Evolutionary conservation across 2,888 invertebrate genomes (phyloP), one percentile per base, ranked within the genome.

Genomic region (Cataglyphis rosenhaueri): DNA sequence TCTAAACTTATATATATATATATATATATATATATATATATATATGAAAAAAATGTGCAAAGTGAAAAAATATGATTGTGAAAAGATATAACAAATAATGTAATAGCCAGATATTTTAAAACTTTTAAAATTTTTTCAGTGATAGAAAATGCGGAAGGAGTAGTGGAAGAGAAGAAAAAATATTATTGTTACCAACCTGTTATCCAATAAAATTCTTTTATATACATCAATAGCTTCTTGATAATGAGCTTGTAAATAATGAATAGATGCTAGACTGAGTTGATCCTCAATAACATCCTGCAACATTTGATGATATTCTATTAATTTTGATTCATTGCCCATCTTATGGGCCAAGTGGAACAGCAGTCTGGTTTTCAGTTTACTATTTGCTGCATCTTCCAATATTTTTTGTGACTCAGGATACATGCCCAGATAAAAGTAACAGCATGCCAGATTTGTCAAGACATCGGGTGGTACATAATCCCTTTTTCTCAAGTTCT

Each of bases 211-310:
- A 76, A 99, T 96, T 84, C 98, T 96, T 95, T 99, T 99, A 94
- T 99, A 99, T 86, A 99, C 98, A 94, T 99, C 99, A 85, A 99
- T 99, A 65, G 99, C 99, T 94, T 99, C 99, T 94, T 99, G 99
- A 94, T 99, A 99, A 95, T 99, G 99, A 8, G 98, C 98, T 78
- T 99, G 96, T 81, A 99, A 95, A 93, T 99, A 99, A 94, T 99
- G 99, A 88, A 99, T 98, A 0, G 99, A 98, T 0, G 99, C 99
- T 78, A 99, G 95, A 91, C 98, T 98, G 57, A 99, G 96, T 94
- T 99, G 99, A 95, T 99, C 99, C 94, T 99, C 99, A 0, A 98
- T 96, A 9, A 97, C 96, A 92, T 98, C 98, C 81, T 98, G 97
- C 55, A 99, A 95, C 55, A 97, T 96, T 82, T 98, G 97, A 94